phyloP scores from a whole-genome alignment of 2,113 vertebrate species.

The Gobio gobio region DNA sequence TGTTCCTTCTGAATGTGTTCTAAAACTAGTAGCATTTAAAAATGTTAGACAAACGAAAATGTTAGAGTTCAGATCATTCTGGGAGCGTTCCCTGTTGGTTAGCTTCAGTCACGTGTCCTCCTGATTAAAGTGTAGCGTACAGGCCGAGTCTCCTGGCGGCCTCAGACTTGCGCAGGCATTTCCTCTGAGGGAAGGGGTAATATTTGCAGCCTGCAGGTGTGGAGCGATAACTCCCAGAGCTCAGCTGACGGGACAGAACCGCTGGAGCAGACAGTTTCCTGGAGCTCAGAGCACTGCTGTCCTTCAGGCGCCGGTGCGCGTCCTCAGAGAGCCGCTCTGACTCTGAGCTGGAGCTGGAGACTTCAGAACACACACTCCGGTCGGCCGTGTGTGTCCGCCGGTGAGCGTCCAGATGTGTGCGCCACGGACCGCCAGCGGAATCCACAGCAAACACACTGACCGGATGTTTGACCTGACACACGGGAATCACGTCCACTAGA shows the following conservation, averaged over 20 bases:
- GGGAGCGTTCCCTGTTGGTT: not conserved
- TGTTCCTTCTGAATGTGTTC: not conserved
- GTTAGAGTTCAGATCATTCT: not conserved
- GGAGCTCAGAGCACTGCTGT: not conserved
- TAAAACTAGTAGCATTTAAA: too few species aligned
- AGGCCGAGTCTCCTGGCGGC: conserved; percentile 79
- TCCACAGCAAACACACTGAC: conserved; percentile 53
- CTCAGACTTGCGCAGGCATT: conserved; percentile 78
- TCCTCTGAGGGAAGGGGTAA: conserved; percentile 81
- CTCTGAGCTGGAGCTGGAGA: conserved; percentile 6
- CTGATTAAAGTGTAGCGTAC: conserved; percentile 68
- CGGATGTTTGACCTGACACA: conserved; percentile 65
- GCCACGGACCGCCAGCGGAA: conserved; percentile 70
- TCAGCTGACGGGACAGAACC: conserved; percentile 62
- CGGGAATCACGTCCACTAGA: conserved; percentile 69
- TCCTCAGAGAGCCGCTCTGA: not conserved
- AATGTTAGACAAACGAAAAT: too few species aligned
- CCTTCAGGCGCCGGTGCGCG: not conserved
- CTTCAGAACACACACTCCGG: not conserved
- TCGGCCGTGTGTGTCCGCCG: conserved; percentile 54
- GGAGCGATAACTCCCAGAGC: conserved; percentile 48
- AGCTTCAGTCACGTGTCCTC: not conserved
- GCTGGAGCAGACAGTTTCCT: conserved; percentile 58
- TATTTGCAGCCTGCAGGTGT: conserved; percentile 58
- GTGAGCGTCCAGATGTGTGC: conserved; percentile 76